A percentile compares a stretch with the other conserved stretches of the same genome.
phyloP scores from a whole-genome alignment of 1,140 invertebrate genomes.

The Paramacrobiotus metropolitanus region DNA sequence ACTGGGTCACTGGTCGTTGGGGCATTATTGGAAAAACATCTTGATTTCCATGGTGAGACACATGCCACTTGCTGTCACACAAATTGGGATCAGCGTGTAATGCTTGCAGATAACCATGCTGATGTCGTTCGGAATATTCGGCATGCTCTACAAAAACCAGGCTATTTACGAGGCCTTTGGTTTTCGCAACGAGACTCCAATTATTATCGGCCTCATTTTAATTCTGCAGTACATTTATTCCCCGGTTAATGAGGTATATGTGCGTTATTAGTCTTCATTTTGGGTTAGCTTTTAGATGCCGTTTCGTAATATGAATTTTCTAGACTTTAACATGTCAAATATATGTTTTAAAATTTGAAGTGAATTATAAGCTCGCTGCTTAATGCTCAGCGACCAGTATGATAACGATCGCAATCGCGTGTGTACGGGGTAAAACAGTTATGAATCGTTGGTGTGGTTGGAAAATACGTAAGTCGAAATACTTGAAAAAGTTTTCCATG shows the following conservation, averaged over 20 bases:
- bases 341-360: too few species aligned
- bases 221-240: slow-evolving; percentile 74
- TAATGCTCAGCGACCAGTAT: not conserved
- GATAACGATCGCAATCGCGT: not conserved
- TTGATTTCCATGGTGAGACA: slow-evolving; percentile 44
- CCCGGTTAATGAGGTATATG: slow-evolving; percentile 55
- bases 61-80: not conserved
- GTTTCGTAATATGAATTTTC: not conserved
- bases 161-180: slow-evolving; percentile 61
- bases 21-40: slow-evolving; percentile 68
- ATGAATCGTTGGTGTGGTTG: too few species aligned
- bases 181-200: slow-evolving; percentile 51
- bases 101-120: slow-evolving; percentile 39
- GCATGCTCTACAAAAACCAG: slow-evolving; percentile 50
- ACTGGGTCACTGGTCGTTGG: slow-evolving; percentile 87
- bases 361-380: too few species aligned
- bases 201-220: slow-evolving; percentile 72
- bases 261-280: not conserved
- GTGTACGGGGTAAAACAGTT: not conserved
- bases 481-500: not conserved
- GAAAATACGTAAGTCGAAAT: too few species aligned
- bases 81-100: slow-evolving; percentile 7
- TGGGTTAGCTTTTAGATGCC: not conserved
- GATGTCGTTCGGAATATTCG: slow-evolving; percentile 66
- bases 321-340: too few species aligned